Evolutionary conservation across 1,140 invertebrate species (phyloP).

Genomic region (Ericerus pela): DNA sequence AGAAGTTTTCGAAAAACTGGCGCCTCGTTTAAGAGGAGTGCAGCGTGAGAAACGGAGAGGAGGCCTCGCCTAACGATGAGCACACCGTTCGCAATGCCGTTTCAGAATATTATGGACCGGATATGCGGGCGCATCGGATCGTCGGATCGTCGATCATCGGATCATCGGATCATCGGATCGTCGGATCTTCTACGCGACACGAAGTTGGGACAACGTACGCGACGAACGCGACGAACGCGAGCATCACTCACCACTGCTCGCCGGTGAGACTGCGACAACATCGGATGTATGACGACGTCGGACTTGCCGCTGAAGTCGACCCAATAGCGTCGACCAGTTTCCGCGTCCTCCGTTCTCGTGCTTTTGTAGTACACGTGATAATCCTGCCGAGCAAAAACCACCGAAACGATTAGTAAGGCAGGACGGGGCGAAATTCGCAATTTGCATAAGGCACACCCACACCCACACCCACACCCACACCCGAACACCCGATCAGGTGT

Average conservation of each 20-base stretch:
- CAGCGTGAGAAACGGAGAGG: not conserved
- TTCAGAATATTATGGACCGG: not conserved
- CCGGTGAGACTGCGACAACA: slow-evolving; percentile 73
- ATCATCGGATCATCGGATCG: not conserved
- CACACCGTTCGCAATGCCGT: not conserved
- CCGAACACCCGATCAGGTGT: no score
- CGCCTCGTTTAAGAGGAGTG: no score
- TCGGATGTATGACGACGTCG: slow-evolving; percentile 43
- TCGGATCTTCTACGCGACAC: no score
- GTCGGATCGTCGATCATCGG: not conserved
- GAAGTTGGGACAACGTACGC: not conserved
- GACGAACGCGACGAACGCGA: not conserved
- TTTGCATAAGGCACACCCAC: no score
- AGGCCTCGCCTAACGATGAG: not conserved
- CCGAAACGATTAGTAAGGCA: no score
- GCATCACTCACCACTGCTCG: slow-evolving; percentile 57
- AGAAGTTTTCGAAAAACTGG: no score
- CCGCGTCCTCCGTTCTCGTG: slow-evolving; percentile 41
- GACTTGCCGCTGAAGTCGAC: slow-evolving; percentile 45
- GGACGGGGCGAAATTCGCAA: no score
- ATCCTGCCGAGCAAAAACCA: no score
- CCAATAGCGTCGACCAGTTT: slow-evolving; percentile 49
- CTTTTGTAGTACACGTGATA: slow-evolving; percentile 65
- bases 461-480: no score
- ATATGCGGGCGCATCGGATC: not conserved